Evolutionary conservation across 2,888 invertebrate genomes (phyloP), one percentile per base, ranked within the genome.

Genomic region (Carabus problematicus): DNA sequence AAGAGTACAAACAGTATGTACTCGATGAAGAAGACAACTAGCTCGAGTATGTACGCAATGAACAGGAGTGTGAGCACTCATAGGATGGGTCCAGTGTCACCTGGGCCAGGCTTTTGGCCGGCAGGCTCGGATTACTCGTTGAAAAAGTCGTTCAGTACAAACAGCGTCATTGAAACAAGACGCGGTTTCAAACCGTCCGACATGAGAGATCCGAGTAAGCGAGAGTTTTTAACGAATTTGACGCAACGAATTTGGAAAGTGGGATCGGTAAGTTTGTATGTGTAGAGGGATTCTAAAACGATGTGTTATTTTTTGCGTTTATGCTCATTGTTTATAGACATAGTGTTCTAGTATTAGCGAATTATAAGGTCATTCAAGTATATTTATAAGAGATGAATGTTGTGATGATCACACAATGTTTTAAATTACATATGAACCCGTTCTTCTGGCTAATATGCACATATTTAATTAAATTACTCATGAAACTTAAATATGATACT

Each of bases 121-220:
- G 12, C 70, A 11, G 52, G 72, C 2, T 16, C 60, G 18, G 71
- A 73, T 47, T 77, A 74, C 69, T 75, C 73, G 6, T 71, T 81
- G 16, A 76, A 76, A 71, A 80, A 76, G 73, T 80, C 81, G 8
- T 75, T 76, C 47, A 82, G 80, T 70, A 77, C 79, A 11, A 73
- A 82, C 74, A 88, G 88, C 78, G 84, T 88, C 12, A 84, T 92
- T 71, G 87, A 92, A 77, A 88, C 87, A 62, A 86, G 87, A 72
- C 85, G 93, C 40, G 93, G 94, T 42, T 93, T 92, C 82, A 93
- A 92, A 77, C 94, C 94, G 0, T 94, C 94, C 1, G 94, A 95
- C 82, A 87, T 89, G 81, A 90, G 89, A 78, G 93, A 95, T 82
- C 93, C 94, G 0, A 84, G 85, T 74, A 94, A 94, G 82, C 88